Base-by-base conservation (phyloP, 92 coral and sea anemone genomes). In the Paramuricea clavata region DNA sequence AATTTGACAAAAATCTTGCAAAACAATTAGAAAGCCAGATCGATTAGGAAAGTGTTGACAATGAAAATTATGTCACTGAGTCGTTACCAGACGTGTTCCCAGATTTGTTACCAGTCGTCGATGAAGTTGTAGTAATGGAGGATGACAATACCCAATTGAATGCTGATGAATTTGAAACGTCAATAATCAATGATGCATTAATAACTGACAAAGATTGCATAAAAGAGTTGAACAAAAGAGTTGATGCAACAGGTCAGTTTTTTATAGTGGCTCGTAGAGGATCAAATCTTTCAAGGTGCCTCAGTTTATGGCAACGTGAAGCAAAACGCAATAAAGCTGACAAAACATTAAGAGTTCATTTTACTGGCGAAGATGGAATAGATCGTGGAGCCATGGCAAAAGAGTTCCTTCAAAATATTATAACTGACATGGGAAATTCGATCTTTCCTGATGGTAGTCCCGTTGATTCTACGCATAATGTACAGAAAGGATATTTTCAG, bases 391-490 rank as follows among this genome's bases (percentile, higher is more conserved):
- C 84, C 19, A 86, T 86, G 78, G 89, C 83, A 35, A 76, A 76
- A 31, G 83, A 85, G 49, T 85, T 85, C 75, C 68, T 65, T 15
- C 10, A 54, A 26, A 26, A 76, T 2, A 15, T 74, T 0, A 23
- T 86, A 32, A 15, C 80, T 33, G 79, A 78, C 4, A 86, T 86
- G 33, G 85, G 72, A 0, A 43, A 52, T 54, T 22, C 26, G 2
- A 81, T 87, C 81, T 87, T 81, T 50, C 81, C 90, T 0, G 69
- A n/a, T 64, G 90, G 90, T 2, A 43, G 78, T 30, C 89, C 84
- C 2, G 44, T 76, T 0, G 89, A 86, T 52, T 86, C 89, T 1
- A 77, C 69, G 2, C 27, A 39, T 47, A 75, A 71, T 43, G 43
- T 88, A 56, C 83, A 89, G 44, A 83, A 84, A 76, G 62, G 60